Conservation (phyloP, 2,888 invertebrate genomes). For the Cloeon dipterum region DNA sequence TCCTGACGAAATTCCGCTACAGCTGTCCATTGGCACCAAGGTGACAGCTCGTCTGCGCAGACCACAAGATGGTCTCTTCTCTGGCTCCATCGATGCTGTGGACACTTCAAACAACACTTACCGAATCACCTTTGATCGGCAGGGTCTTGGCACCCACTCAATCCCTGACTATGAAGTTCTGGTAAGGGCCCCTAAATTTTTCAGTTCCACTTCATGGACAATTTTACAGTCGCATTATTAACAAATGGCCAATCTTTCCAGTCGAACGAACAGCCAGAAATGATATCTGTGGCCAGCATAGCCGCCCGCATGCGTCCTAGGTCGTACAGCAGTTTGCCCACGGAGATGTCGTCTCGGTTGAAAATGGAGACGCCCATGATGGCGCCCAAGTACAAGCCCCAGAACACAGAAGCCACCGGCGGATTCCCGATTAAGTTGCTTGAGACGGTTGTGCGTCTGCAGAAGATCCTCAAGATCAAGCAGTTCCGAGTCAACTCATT, state of each 20-base stretch:
- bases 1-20: conserved; percentile 84
- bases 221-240: too few relatives aligned
- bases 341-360: too few relatives aligned
- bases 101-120: conserved; percentile 89
- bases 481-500: conserved; percentile 55
- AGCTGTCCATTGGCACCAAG: conserved; percentile 84
- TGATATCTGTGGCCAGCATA: conserved; percentile 64
- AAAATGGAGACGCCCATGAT: too few relatives aligned
- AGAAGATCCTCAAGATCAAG: conserved; percentile 65
- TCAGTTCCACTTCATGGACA: too few relatives aligned
- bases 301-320: conserved; percentile 57
- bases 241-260: too few relatives aligned
- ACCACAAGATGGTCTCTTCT: conserved; percentile 89
- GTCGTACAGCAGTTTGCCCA: too few relatives aligned
- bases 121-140: conserved; percentile 80
- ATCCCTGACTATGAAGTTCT: conserved; percentile 92
- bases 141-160: conserved; percentile 81
- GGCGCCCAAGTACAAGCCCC: too few relatives aligned
- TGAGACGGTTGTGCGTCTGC: conserved; percentile 65
- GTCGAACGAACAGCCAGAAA: conserved; percentile 79
- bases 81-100: conserved; percentile 82
- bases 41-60: conserved; percentile 71
- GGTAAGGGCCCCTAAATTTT: too few relatives aligned
- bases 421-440: conserved; percentile 11
- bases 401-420: not conserved